These are phyloP conservation scores for Lophius americanus DNA, from an alignment of 2,797 vertebrate species.

Conservation along the genomic window DNA sequence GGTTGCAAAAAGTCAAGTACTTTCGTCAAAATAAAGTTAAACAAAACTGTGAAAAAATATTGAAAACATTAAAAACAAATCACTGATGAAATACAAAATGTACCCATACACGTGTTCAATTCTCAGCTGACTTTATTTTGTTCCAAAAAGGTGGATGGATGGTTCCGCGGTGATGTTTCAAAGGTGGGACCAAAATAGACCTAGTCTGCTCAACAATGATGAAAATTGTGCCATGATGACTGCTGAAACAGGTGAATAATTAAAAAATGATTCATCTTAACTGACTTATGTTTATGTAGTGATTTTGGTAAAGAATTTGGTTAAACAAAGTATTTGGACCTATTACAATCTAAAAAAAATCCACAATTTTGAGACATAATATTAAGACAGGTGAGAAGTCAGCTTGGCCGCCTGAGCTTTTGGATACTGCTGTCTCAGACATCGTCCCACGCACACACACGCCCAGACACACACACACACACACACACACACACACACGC, in stretches of 20 bases:
- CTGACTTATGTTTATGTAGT: not conserved
- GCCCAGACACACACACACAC: no score
- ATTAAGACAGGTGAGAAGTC: no score
- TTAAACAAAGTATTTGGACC: no score
- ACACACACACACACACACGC: no score
- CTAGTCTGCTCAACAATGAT: slow-evolving; percentile 45
- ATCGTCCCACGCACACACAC: no score
- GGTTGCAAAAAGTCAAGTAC: not conserved
- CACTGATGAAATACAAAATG: not conserved
- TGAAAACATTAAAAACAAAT: not conserved
- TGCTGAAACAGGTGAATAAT: slow-evolving; percentile 7
- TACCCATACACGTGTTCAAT: not conserved
- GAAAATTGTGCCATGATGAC: slow-evolving; percentile 63
- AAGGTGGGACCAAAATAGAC: slow-evolving; percentile 62
- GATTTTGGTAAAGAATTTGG: not conserved
- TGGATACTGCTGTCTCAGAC: no score
- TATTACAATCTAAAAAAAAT: no score
- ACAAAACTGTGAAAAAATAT: not conserved
- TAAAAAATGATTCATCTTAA: not conserved
- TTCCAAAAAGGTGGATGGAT: slow-evolving; percentile 67
- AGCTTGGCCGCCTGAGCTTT: no score
- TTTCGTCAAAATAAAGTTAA: no score
- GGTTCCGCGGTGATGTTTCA: slow-evolving; percentile 53
- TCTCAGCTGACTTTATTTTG: not conserved
- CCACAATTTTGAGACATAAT: no score